A percentile compares a stretch with the other conserved stretches of the same genome.
Conservation (phyloP, 2,888 invertebrate species). For the Erebia palarica region DNA sequence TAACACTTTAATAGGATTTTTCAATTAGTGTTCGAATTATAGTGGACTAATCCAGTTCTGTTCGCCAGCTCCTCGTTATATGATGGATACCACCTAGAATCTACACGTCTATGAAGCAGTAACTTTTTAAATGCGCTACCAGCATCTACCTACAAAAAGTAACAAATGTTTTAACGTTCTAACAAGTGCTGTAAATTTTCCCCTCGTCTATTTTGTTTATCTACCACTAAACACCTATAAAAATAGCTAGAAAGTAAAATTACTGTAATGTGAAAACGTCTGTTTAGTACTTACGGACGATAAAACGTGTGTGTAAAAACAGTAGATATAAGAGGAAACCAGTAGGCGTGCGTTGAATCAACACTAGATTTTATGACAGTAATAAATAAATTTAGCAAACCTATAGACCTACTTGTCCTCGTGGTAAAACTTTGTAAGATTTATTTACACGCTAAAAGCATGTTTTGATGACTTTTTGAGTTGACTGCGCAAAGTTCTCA, state of each 20-base stretch:
- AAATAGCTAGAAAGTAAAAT: slow-evolving; percentile 5
- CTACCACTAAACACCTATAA: slow-evolving; percentile 1
- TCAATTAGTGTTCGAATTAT: no score
- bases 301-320: slow-evolving; percentile 18
- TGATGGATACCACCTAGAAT: neutral
- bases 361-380: slow-evolving; percentile 16
- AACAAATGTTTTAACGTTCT: slow-evolving; percentile 10
- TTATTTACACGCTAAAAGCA: slow-evolving; percentile 12
- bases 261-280: slow-evolving; percentile 1
- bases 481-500: neutral
- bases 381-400: slow-evolving; percentile 20
- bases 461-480: neutral
- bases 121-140: neutral
- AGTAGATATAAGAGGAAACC: slow-evolving; percentile 7
- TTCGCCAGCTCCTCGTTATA: no score
- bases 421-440: slow-evolving; percentile 1
- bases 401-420: slow-evolving; percentile 1
- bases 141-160: neutral
- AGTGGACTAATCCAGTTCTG: no score
- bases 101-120: neutral
- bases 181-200: neutral
- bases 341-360: slow-evolving; percentile 2
- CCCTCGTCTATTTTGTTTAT: slow-evolving; percentile 11
- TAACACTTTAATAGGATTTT: no score
- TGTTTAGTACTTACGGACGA: slow-evolving; percentile 19